These are phyloP conservation scores for Papilio protenor DNA, from an alignment of 2,888 invertebrate species.

Conservation along the genomic window DNA sequence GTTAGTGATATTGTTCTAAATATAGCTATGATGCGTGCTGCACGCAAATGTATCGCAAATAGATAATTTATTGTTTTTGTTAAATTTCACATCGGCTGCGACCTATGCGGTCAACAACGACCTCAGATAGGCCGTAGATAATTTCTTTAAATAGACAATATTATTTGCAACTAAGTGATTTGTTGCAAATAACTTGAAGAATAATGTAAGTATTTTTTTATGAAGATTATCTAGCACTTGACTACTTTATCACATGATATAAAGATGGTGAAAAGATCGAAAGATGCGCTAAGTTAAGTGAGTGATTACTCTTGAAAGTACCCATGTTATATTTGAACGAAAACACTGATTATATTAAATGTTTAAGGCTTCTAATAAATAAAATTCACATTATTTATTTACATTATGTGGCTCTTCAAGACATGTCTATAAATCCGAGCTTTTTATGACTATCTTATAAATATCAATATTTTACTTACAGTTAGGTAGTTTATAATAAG, in stretches of 20 bases:
- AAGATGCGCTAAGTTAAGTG: too few relatives aligned
- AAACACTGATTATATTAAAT: too few relatives aligned
- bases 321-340: too few relatives aligned
- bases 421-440: background rate
- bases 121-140: constrained; percentile 23
- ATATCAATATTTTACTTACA: background rate
- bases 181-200: background rate
- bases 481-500: background rate
- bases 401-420: background rate
- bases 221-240: background rate
- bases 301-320: too few relatives aligned
- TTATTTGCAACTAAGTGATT: background rate
- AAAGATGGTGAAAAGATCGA: too few relatives aligned
- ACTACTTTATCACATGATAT: too few relatives aligned
- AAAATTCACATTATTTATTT: too few relatives aligned
- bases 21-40: constrained; percentile 9
- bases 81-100: constrained; percentile 20
- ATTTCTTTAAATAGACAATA: constrained; percentile 25
- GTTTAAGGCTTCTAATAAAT: too few relatives aligned
- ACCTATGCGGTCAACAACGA: constrained; percentile 4
- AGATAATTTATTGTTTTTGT: constrained; percentile 22
- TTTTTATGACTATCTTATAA: constrained; percentile 7
- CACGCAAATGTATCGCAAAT: constrained; percentile 17
- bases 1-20: constrained; percentile 8
- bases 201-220: background rate